Evolutionary conservation across 2,113 vertebrate species (phyloP).

Genomic region (Cyphomyrus discorhynchus): DNA sequence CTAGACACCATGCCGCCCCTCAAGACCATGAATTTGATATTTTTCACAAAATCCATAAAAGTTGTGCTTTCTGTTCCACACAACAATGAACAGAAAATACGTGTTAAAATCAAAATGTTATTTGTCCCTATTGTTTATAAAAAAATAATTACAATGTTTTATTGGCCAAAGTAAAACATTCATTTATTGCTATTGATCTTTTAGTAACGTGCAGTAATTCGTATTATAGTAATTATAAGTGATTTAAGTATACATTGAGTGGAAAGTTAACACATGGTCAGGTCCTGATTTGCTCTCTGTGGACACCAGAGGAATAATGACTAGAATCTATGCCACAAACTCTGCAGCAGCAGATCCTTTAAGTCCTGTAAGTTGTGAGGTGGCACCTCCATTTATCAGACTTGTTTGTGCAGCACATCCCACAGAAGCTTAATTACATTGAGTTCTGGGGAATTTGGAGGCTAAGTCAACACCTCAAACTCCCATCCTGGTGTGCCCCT

Average conservation of each 20-base stretch:
- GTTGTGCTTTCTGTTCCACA: neutral
- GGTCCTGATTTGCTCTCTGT: constrained; percentile 2
- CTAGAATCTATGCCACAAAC: constrained; percentile 77
- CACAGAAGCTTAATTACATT: neutral
- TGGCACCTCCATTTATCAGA: too few species aligned
- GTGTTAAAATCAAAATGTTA: neutral
- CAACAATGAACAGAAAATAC: neutral
- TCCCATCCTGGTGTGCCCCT: neutral
- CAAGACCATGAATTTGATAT: neutral
- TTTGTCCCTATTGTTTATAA: neutral
- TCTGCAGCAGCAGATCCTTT: constrained; percentile 60
- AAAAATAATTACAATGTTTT: neutral
- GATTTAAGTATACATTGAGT: neutral
- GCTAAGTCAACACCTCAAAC: neutral
- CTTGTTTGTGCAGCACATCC: neutral
- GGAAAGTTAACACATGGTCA: neutral
- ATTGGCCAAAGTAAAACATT: neutral
- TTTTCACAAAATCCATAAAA: neutral
- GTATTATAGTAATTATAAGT: neutral
- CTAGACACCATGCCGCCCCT: neutral
- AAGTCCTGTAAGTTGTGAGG: too few species aligned
- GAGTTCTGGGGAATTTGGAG: too few species aligned
- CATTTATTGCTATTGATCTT: neutral
- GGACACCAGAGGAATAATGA: constrained; percentile 65
- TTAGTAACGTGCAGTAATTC: neutral